Evolutionary conservation across 1,140 invertebrate genomes (phyloP).

Genomic region (Lineus longissimus): DNA sequence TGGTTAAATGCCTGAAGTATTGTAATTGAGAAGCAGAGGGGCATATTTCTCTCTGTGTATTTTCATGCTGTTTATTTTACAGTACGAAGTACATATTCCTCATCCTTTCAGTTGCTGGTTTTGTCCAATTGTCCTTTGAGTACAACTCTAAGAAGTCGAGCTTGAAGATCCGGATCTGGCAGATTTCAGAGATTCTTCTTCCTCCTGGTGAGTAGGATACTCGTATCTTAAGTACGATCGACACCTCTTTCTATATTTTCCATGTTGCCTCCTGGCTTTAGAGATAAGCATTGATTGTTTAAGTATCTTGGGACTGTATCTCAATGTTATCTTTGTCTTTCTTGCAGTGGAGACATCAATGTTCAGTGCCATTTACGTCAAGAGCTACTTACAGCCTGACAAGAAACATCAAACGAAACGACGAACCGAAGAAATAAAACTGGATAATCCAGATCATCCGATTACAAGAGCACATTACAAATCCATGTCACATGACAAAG

Average conservation of each 20-base stretch:
- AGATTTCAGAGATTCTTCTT: slow-evolving; percentile 41
- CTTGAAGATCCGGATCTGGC: slow-evolving; percentile 46
- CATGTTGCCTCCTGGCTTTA: too few species aligned
- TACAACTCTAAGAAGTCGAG: slow-evolving; percentile 39
- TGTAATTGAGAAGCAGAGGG: too few species aligned
- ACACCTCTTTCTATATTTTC: too few species aligned
- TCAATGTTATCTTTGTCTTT: slow-evolving; percentile 8
- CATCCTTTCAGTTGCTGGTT: slow-evolving; percentile 35
- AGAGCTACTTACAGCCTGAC: slow-evolving; percentile 42
- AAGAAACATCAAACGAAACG: slow-evolving; percentile 36
- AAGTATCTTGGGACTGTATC: too few species aligned
- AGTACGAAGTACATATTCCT: slow-evolving; percentile 4
- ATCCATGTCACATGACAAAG: slow-evolving; percentile 9
- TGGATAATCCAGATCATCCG: slow-evolving; percentile 25
- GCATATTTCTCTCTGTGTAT: too few species aligned
- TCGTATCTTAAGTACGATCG: background rate
- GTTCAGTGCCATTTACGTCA: slow-evolving; percentile 44
- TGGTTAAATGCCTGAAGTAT: too few species aligned
- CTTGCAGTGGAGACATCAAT: slow-evolving; percentile 37
- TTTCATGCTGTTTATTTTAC: too few species aligned
- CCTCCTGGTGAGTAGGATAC: slow-evolving; percentile 39
- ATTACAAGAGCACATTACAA: slow-evolving; percentile 13
- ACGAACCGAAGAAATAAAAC: slow-evolving; percentile 42
- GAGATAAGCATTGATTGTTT: too few species aligned
- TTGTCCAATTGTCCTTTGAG: slow-evolving; percentile 47